Percentiles rank a stretch among this genome's conserved stretches.
Evolutionary conservation across 2,888 invertebrate genomes (phyloP).

Genomic region (Limenitis camilla): DNA sequence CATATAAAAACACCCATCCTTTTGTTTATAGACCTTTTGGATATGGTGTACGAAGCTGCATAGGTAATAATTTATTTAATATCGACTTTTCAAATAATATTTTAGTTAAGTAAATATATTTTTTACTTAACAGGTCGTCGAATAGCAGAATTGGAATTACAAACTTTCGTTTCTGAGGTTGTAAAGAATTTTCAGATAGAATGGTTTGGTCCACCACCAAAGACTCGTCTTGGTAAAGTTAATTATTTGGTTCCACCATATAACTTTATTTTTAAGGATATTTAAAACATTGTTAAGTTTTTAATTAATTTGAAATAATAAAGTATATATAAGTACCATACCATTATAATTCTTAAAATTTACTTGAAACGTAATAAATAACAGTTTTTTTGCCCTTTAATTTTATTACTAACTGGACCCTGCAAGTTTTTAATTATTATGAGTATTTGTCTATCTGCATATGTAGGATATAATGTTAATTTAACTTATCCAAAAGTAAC

Average conservation of each 20-base stretch:
- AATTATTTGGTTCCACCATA: constrained; percentile 47
- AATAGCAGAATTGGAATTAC: constrained; percentile 75
- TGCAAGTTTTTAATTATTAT: too few relatives aligned
- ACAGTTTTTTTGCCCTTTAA: too few relatives aligned
- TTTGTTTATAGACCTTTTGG: constrained; percentile 80
- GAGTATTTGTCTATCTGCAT: too few relatives aligned
- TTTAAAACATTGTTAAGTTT: constrained; percentile 22
- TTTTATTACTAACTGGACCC: too few relatives aligned
- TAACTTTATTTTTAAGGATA: constrained; percentile 49
- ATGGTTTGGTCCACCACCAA: constrained; percentile 43
- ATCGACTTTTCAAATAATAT: too few relatives aligned
- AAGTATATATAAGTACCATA: too few relatives aligned
- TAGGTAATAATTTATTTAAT: constrained; percentile 57
- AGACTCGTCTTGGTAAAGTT: constrained; percentile 32
- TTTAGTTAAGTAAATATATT: too few relatives aligned
- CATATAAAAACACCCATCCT: constrained; percentile 69
- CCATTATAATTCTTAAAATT: too few relatives aligned
- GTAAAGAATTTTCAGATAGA: constrained; percentile 38
- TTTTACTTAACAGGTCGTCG: constrained; percentile 57
- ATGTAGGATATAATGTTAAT: too few relatives aligned
- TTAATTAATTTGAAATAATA: too few relatives aligned
- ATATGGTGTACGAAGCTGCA: constrained; percentile 79
- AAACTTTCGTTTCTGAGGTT: constrained; percentile 44
- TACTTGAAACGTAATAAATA: too few relatives aligned
- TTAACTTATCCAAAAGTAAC: too few relatives aligned